phyloP scores from a whole-genome alignment of 2,888 invertebrate genomes.

The Cephalotes varians region DNA sequence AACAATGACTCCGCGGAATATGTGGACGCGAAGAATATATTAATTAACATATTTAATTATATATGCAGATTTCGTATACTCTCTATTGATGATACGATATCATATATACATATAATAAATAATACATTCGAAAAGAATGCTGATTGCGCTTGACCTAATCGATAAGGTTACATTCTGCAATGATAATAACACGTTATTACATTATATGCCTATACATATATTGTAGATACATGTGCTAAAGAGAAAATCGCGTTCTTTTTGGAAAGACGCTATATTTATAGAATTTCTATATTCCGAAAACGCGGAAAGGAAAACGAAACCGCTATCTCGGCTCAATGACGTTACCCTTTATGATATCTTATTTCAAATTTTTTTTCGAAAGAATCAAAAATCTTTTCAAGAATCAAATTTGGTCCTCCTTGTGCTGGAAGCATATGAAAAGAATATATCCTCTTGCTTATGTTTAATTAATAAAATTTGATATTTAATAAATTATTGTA shows the following conservation, averaged over 20 bases:
- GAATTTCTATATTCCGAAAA: conserved; percentile 41
- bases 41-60: conserved; percentile 41
- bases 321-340: not conserved
- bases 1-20: conserved; percentile 79
- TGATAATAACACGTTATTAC: conserved; percentile 52
- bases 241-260: conserved; percentile 29
- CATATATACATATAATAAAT: conserved; percentile 65
- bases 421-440: not conserved
- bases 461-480: not conserved
- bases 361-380: not conserved
- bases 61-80: conserved; percentile 32
- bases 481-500: not conserved
- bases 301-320: conserved; percentile 21
- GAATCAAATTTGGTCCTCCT: not conserved
- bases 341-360: not conserved
- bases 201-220: conserved; percentile 45
- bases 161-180: conserved; percentile 73
- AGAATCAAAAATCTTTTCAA: not conserved
- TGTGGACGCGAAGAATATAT: conserved; percentile 76
- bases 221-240: conserved; percentile 33
- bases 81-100: conserved; percentile 19
- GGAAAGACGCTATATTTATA: conserved; percentile 34
- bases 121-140: conserved; percentile 82
- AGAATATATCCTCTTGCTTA: not conserved
- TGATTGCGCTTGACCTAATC: conserved; percentile 76